phyloP scores from a whole-genome alignment of 2,797 vertebrate genomes.

The Erpetoichthys calabaricus region DNA sequence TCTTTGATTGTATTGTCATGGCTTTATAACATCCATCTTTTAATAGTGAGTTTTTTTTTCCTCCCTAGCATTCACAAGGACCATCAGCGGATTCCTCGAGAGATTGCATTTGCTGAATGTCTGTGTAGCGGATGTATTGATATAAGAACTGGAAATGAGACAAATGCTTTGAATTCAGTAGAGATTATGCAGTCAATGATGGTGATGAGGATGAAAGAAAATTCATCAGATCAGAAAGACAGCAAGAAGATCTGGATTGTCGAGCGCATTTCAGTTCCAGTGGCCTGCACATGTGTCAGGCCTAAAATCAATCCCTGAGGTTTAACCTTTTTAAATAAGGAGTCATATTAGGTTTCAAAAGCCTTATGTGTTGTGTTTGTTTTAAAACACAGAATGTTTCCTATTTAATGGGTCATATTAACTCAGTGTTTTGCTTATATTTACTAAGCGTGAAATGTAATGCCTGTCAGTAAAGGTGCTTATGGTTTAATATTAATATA shows the following conservation, averaged over 20 bases:
- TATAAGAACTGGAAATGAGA: slow-evolving; percentile 28
- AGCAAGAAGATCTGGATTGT: slow-evolving; percentile 24
- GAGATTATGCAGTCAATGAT: slow-evolving; percentile 36
- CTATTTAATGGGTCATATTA: slow-evolving; percentile 11
- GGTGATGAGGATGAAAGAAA: slow-evolving; percentile 51
- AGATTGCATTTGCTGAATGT: slow-evolving; percentile 54
- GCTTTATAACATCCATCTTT: too few species aligned
- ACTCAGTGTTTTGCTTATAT: slow-evolving; percentile 17
- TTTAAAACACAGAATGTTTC: slow-evolving; percentile 43
- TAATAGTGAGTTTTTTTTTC: too few species aligned
- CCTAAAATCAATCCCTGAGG: slow-evolving; percentile 15
- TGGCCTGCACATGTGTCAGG: slow-evolving; percentile 67
- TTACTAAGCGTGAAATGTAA: background rate
- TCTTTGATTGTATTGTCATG: too few species aligned
- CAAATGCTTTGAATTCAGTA: slow-evolving; percentile 44
- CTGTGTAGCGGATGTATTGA: slow-evolving; percentile 67
- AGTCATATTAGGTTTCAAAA: background rate
- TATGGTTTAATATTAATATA: too few species aligned
- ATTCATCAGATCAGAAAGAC: slow-evolving; percentile 2
- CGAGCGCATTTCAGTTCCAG: slow-evolving; percentile 36
- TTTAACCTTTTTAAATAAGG: rapidly evolving
- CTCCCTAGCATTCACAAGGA: too few species aligned
- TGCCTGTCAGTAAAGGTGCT: background rate
- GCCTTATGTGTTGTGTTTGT: slow-evolving; percentile 37
- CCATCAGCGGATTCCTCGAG: too few species aligned